phyloP scores from a whole-genome alignment of 2,888 invertebrate genomes.

The Cerastis leucographa region DNA sequence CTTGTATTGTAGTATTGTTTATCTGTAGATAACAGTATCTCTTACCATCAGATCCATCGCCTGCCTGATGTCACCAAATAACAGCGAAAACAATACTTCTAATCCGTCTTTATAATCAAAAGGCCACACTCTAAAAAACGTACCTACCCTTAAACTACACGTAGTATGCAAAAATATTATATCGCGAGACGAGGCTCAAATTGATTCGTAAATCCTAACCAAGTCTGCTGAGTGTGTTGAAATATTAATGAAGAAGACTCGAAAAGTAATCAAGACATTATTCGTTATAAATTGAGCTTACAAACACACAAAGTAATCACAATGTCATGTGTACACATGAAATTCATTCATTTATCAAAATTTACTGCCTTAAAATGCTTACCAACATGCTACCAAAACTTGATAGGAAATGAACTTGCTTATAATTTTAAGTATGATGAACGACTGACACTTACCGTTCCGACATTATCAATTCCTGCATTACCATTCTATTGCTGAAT shows the following conservation, averaged over 20 bases:
- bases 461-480: conserved; percentile 33
- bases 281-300: conserved; percentile 21
- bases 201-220: not conserved
- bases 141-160: not conserved
- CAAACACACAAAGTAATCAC: conserved; percentile 28
- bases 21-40: not conserved
- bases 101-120: too few relatives aligned
- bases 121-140: not conserved
- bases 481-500: conserved; percentile 48
- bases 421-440: conserved; percentile 47
- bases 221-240: not conserved
- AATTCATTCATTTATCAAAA: conserved; percentile 32
- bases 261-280: conserved; percentile 16
- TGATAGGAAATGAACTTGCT: conserved; percentile 16
- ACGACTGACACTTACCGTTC: conserved; percentile 25
- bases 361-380: conserved; percentile 8
- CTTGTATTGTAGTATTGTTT: not conserved
- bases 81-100: not conserved
- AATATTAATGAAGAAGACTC: not conserved
- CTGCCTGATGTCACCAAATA: not conserved
- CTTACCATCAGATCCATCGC: not conserved
- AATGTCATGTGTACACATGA: not conserved
- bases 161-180: not conserved
- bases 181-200: not conserved
- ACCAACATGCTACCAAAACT: conserved; percentile 7